Evolutionary conservation across 1,140 invertebrate genomes (phyloP).

Genomic region (Zaprionus camerounensis): DNA sequence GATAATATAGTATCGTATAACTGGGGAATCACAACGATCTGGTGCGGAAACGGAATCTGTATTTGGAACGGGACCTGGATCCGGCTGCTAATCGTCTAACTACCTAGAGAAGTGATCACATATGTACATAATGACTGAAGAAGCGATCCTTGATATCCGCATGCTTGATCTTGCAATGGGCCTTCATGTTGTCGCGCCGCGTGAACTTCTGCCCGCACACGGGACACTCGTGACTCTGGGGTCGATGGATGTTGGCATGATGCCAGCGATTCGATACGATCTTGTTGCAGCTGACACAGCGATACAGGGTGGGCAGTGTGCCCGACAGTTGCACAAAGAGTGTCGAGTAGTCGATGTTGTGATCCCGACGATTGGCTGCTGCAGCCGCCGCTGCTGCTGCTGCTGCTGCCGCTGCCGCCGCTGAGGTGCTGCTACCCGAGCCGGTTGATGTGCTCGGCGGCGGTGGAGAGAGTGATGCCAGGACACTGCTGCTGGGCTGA

Average conservation of each 20-base stretch:
- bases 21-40: conserved; percentile 1
- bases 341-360: conserved; percentile 84
- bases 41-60: neutral
- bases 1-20: conserved; percentile 8
- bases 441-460: conserved; percentile 61
- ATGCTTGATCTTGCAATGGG: conserved; percentile 89
- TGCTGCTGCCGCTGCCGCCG: conserved; percentile 49
- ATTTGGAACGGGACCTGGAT: neutral
- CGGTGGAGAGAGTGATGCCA: conserved; percentile 40
- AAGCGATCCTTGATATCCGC: conserved; percentile 85
- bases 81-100: conserved; percentile 35
- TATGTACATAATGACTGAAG: conserved; percentile 85
- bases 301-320: conserved; percentile 81
- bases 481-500: conserved; percentile 32
- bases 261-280: conserved; percentile 90
- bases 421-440: conserved; percentile 34
- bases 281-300: conserved; percentile 87
- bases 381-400: conserved; percentile 64
- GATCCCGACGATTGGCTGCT: conserved; percentile 78
- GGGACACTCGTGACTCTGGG: conserved; percentile 89
- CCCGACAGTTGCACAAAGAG: conserved; percentile 83
- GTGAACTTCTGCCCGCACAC: conserved; percentile 88
- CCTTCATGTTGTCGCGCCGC: conserved; percentile 89
- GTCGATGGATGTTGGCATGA: conserved; percentile 89
- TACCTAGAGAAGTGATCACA: conserved; percentile 85